phyloP scores from a whole-genome alignment of 1,140 invertebrate genomes.

The Drosophila mojavensis region DNA sequence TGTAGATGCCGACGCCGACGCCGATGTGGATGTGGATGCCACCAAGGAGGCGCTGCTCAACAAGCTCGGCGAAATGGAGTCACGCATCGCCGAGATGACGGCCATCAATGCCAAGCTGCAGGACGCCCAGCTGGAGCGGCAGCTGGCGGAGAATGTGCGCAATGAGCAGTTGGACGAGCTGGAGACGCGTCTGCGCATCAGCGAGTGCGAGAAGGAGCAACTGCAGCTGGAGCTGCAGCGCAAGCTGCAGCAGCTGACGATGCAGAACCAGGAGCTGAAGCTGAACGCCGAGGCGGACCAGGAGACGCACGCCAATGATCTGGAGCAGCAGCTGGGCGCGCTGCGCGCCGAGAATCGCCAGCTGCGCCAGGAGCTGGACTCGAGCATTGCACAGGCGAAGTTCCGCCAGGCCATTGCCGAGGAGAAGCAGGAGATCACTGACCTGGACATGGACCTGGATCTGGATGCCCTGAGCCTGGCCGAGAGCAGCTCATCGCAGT shows the following conservation, averaged over 20 bases:
- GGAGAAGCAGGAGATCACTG: constrained; percentile 77
- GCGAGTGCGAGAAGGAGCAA: constrained; percentile 71
- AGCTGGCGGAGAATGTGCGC: constrained; percentile 85
- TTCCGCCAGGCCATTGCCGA: constrained; percentile 77
- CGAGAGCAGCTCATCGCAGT: constrained; percentile 74
- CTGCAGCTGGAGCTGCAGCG: constrained; percentile 73
- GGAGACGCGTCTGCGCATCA: constrained; percentile 66
- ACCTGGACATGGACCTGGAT: constrained; percentile 67
- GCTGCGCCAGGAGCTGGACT: constrained; percentile 62
- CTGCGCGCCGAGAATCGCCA: constrained; percentile 62
- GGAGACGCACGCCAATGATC: constrained; percentile 70
- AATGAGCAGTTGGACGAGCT: constrained; percentile 84
- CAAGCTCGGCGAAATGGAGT: constrained; percentile 84
- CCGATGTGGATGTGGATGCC: constrained; percentile 37
- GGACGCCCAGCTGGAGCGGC: constrained; percentile 85
- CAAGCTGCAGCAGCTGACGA: constrained; percentile 67
- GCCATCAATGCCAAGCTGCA: constrained; percentile 77
- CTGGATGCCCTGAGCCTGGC: constrained; percentile 52
- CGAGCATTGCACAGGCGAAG: constrained; percentile 69
- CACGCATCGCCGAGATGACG: constrained; percentile 76
- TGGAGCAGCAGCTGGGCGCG: constrained; percentile 67
- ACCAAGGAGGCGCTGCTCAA: constrained; percentile 82
- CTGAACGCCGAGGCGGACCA: constrained; percentile 73
- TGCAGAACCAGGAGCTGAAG: constrained; percentile 75
- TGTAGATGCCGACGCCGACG: constrained; percentile 40